Percentiles rank a stretch among this genome's conserved stretches.
phyloP scores from a whole-genome alignment of 2,797 vertebrate species.

The Buceros bicornis region DNA sequence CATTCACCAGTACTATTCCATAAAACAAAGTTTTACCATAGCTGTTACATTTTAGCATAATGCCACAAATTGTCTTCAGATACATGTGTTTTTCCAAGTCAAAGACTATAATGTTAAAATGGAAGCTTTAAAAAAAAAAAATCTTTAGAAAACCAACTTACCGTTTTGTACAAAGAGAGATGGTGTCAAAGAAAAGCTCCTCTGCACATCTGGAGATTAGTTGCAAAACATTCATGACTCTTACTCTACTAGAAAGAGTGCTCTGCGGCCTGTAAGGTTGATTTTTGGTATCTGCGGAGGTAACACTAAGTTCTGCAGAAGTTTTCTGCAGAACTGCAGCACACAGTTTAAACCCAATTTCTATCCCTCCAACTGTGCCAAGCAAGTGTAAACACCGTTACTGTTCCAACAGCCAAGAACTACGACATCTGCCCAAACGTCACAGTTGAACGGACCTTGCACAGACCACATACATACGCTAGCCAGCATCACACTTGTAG shows the following conservation, averaged over 20 bases:
- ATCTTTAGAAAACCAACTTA: background rate
- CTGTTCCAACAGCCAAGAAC: background rate
- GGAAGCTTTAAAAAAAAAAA: background rate
- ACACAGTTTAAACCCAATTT: background rate
- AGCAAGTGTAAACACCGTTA: rapidly evolving
- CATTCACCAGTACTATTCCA: background rate
- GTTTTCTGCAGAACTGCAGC: background rate
- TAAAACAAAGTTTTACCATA: background rate
- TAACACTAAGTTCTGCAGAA: background rate
- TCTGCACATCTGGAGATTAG: background rate
- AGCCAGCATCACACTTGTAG: background rate
- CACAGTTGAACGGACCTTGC: rapidly evolving
- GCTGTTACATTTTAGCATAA: background rate
- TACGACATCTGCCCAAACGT: background rate
- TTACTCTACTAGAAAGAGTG: rapidly evolving
- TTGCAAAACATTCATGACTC: background rate
- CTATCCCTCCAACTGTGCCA: background rate
- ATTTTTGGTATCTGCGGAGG: background rate
- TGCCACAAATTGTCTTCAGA: background rate
- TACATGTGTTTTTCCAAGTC: background rate
- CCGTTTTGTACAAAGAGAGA: background rate
- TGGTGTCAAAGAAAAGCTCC: background rate
- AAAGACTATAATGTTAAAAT: background rate
- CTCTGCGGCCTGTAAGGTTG: background rate
- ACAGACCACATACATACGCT: background rate